A percentile compares a stretch with the other conserved stretches of the same genome.
phyloP scores from a whole-genome alignment of 2,888 invertebrate species.

The Sinopyrophorus schimmeli region DNA sequence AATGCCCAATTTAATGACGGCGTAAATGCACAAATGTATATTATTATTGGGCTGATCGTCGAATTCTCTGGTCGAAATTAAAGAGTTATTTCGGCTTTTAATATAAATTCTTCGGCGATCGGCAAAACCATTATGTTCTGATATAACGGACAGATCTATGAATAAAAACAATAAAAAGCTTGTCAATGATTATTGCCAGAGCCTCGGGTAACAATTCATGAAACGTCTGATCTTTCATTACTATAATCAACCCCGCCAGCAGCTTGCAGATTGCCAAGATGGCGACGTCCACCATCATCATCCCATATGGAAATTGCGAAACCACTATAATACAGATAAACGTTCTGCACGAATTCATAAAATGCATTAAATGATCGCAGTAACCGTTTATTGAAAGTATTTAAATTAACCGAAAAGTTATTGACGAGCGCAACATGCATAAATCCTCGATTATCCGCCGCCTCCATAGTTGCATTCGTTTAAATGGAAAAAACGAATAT shows the following conservation, averaged over 20 bases:
- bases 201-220: slow-evolving; percentile 39
- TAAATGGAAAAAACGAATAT: background rate
- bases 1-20: too few species aligned
- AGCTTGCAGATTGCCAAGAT: slow-evolving; percentile 43
- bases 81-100: too few species aligned
- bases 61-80: too few species aligned
- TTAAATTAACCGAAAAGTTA: slow-evolving; percentile 47
- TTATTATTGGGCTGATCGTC: too few species aligned
- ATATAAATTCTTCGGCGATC: background rate
- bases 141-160: slow-evolving; percentile 13
- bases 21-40: too few species aligned
- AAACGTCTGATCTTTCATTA: slow-evolving; percentile 44
- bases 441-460: background rate
- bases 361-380: slow-evolving; percentile 49
- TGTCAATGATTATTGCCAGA: slow-evolving; percentile 31
- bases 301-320: slow-evolving; percentile 53
- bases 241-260: slow-evolving; percentile 50
- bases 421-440: slow-evolving; percentile 7
- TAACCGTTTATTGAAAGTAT: slow-evolving; percentile 51
- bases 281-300: slow-evolving; percentile 46
- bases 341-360: slow-evolving; percentile 53
- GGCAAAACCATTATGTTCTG: background rate
- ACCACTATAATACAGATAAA: slow-evolving; percentile 54
- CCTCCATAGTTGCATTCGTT: background rate
- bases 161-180: slow-evolving; percentile 34